phyloP scores from a whole-genome alignment of 2,888 invertebrate species.

The Strigamia maritima region DNA sequence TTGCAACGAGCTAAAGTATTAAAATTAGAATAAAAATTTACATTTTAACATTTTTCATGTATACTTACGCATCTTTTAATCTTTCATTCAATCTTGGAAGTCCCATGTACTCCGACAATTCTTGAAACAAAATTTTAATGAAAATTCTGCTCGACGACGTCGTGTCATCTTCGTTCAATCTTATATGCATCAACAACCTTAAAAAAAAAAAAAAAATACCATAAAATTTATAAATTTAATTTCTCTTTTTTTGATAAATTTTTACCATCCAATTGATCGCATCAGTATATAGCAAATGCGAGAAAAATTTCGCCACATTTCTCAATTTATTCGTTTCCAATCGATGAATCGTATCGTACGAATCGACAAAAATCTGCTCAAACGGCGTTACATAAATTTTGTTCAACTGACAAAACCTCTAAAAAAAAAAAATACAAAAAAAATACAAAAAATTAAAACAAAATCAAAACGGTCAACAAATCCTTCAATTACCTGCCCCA shows the following conservation, averaged over 20 bases:
- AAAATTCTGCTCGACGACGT: constrained; percentile 96
- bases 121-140: constrained; percentile 95
- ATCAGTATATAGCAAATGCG: constrained; percentile 91
- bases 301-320: constrained; percentile 96
- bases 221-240: not conserved
- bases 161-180: constrained; percentile 93
- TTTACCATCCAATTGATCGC: constrained; percentile 83
- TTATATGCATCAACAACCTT: constrained; percentile 80
- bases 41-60: not conserved
- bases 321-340: constrained; percentile 91
- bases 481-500: constrained; percentile 81
- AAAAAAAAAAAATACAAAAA: constrained; percentile 41
- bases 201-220: constrained; percentile 30
- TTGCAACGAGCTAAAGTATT: constrained; percentile 70
- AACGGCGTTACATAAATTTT: constrained; percentile 88
- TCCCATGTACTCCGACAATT: constrained; percentile 94
- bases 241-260: not conserved
- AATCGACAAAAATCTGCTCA: constrained; percentile 90
- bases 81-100: constrained; percentile 83
- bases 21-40: constrained; percentile 38
- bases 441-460: not conserved
- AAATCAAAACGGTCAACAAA: not conserved
- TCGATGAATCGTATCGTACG: constrained; percentile 88
- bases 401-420: constrained; percentile 87
- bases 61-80: constrained; percentile 80